Conservation (phyloP, 2,113 vertebrate genomes). For the Mohoua ochrocephala region DNA sequence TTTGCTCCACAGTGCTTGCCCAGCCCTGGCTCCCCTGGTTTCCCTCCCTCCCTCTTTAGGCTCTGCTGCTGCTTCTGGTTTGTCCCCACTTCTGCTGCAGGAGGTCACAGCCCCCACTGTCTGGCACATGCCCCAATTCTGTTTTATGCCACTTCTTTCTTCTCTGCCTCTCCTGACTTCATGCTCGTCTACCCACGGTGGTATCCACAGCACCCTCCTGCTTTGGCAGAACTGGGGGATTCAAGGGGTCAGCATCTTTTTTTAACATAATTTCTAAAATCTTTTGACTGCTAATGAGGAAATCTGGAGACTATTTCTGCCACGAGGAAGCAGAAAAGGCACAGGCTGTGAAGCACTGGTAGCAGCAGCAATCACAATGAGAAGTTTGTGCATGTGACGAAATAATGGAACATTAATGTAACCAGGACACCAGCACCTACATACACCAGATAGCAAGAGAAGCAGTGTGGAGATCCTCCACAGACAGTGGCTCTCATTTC, state of each 20-base stretch:
- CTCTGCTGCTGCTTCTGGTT: background rate
- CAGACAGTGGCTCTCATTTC: background rate
- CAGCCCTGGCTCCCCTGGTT: background rate
- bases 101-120: background rate
- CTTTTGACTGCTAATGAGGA: background rate
- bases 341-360: background rate
- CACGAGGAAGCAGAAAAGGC: background rate
- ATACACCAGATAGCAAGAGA: background rate
- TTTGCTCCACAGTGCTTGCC: fast-evolving
- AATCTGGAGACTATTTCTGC: background rate
- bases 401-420: background rate
- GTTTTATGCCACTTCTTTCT: background rate
- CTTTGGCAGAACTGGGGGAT: background rate
- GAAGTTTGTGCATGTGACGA: background rate
- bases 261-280: background rate
- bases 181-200: background rate
- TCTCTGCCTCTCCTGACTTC: background rate
- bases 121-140: fast-evolving
- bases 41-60: background rate
- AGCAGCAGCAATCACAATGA: background rate
- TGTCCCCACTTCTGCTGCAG: background rate
- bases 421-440: background rate
- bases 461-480: background rate
- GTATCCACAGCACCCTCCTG: background rate
- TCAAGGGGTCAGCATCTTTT: fast-evolving